Evolutionary conservation across 2,888 invertebrate species (phyloP), one percentile per base, ranked within the genome.

Genomic region (Chorisops tibialis): DNA sequence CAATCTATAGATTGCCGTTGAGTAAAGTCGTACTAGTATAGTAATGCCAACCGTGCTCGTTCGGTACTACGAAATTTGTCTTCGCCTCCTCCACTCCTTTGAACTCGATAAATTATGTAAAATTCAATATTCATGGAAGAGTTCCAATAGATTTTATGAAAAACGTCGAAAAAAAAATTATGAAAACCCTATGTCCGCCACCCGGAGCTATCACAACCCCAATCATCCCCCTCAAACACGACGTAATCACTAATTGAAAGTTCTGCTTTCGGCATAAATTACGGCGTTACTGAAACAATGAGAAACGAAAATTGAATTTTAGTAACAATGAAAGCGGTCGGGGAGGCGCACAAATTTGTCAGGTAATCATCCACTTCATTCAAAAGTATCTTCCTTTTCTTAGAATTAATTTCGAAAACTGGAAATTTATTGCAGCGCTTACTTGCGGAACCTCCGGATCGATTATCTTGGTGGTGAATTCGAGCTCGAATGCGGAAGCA

Each of bases 71-170:
- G 12, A 41, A 14, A 16, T 41, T 41, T 14, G 4, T 6, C n/a
- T 11, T 2, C 11, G 3, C 5, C 12, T 39, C 4, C 16, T 16
- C 16, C 39, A 11, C n/a, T 39, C 14, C 41, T 14, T 14, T 14
- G n/a, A 14, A 41, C 5, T n/a, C 41, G 16, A 12, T 41, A 41
- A 41, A 41, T 41, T 41, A 41, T 41, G 41, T 16, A 11, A 41
- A 41, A 14, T 41, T 41, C 41, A 41, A 41, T 41, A 41, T 41
- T 41, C 41, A 41, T 41, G 41, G 41, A 41, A 11, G 41, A 41
- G n/a, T 41, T 41, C n/a, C n/a, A 14, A 14, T 14, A n/a, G 41
- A 14, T 41, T 41, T 41, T 41, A 41, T 41, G 6, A 41, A 41
- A 41, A 41, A 14, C n/a, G n/a, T n/a, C n/a, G n/a, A n/a, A n/a